Evolutionary conservation across 2,113 vertebrate species (phyloP).

Genomic region (Thamnophis sirtalis): DNA sequence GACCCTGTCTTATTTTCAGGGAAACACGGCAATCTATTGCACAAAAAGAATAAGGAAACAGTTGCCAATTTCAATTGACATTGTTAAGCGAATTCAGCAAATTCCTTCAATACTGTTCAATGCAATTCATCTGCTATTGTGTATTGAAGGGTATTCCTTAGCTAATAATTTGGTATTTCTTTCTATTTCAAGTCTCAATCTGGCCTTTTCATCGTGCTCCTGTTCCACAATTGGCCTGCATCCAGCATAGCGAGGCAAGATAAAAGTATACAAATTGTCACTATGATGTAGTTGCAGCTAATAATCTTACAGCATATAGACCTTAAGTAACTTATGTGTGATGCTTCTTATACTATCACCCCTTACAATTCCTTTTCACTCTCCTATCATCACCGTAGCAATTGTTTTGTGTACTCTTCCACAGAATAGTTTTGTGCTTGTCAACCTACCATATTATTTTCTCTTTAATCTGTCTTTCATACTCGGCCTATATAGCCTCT

Average conservation of each 20-base stretch:
- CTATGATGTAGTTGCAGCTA: background rate
- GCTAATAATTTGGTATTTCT: background rate
- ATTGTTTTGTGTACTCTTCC: background rate
- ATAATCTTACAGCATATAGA: background rate
- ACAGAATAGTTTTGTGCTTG: background rate
- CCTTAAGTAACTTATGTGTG: background rate
- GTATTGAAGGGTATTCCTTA: background rate
- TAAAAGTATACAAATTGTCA: background rate
- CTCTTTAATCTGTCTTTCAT: background rate
- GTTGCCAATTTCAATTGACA: background rate
- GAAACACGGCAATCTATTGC: background rate
- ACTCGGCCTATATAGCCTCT: background rate
- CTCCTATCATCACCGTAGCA: background rate
- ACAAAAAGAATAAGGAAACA: background rate
- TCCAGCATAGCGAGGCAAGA: background rate
- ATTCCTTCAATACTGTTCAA: background rate
- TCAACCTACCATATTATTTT: background rate
- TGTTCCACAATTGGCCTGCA: background rate
- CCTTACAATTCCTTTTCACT: background rate
- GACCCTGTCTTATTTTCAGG: no score
- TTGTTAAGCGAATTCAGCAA: background rate
- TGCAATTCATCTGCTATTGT: background rate
- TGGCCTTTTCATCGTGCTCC: background rate
- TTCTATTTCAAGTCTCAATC: background rate
- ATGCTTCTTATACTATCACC: background rate